phyloP scores from a whole-genome alignment of 1,140 invertebrate genomes.

The Orchesella cincta region DNA sequence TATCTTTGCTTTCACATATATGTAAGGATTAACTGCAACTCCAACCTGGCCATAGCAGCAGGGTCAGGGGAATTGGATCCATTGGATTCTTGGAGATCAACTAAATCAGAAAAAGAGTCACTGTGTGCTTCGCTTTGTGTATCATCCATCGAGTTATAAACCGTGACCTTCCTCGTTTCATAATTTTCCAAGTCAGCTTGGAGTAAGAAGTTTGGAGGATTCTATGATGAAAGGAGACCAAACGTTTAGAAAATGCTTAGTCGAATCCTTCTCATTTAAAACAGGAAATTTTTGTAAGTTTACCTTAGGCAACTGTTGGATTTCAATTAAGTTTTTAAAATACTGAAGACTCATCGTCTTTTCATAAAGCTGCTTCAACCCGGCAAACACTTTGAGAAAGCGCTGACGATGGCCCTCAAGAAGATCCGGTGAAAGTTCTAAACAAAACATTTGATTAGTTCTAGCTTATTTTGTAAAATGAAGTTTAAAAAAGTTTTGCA shows the following conservation, averaged over 20 bases:
- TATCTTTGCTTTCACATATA: too few relatives aligned
- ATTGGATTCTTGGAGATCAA: conserved; percentile 57
- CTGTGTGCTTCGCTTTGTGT: conserved; percentile 45
- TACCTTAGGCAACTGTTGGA: conserved; percentile 88
- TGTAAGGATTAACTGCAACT: conserved; percentile 2
- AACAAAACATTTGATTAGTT: background rate
- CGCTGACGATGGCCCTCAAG: conserved; percentile 86
- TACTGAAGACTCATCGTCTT: conserved; percentile 93
- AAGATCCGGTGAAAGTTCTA: conserved; percentile 83
- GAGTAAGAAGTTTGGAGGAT: conserved; percentile 92
- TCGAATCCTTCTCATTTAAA: background rate
- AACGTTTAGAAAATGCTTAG: background rate
- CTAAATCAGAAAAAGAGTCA: conserved; percentile 58
- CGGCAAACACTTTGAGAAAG: conserved; percentile 85
- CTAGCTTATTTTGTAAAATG: background rate
- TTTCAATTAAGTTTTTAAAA: conserved; percentile 92
- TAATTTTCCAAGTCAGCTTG: conserved; percentile 90
- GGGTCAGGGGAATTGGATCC: conserved; percentile 62
- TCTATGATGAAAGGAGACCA: conserved; percentile 59
- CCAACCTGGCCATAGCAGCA: conserved; percentile 40
- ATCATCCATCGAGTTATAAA: conserved; percentile 47
- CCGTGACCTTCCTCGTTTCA: conserved; percentile 68
- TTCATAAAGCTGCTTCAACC: conserved; percentile 89
- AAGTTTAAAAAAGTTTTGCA: background rate
- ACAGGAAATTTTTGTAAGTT: conserved; percentile 41